Evolutionary conservation across 2,888 invertebrate species (phyloP).

Genomic region (Homarus gammarus): DNA sequence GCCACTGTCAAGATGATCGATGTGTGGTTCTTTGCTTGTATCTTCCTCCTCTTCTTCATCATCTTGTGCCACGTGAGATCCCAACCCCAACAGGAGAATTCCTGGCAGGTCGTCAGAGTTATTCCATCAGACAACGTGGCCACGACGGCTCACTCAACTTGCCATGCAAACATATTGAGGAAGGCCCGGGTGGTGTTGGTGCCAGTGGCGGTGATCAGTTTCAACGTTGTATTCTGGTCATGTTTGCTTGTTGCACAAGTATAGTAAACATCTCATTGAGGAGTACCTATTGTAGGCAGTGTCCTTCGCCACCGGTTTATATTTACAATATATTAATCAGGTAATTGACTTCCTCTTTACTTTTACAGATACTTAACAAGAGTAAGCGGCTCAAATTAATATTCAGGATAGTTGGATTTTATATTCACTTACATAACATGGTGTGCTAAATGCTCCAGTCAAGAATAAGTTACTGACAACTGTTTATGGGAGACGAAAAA

Average conservation of each 20-base stretch:
- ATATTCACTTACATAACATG: too few relatives aligned
- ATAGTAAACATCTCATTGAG: too few relatives aligned
- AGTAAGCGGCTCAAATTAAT: too few relatives aligned
- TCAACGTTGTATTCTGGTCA: background rate
- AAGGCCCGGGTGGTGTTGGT: background rate
- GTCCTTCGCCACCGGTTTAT: background rate
- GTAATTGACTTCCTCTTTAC: too few relatives aligned
- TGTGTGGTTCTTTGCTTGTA: background rate
- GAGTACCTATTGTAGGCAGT: background rate
- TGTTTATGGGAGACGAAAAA: too few relatives aligned
- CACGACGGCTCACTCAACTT: background rate
- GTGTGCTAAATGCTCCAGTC: too few relatives aligned
- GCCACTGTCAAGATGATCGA: conserved; percentile 1
- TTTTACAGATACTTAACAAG: too few relatives aligned
- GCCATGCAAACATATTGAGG: background rate
- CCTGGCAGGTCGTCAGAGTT: background rate
- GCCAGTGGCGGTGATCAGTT: background rate
- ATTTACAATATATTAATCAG: too few relatives aligned
- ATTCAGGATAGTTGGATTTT: too few relatives aligned
- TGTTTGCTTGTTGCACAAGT: background rate
- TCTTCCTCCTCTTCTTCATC: conserved; percentile 4
- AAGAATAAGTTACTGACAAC: too few relatives aligned
- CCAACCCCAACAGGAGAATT: background rate
- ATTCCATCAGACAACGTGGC: background rate
- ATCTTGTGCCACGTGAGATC: background rate